Percentiles rank a stretch among this genome's conserved stretches.
phyloP scores from a whole-genome alignment of 2,888 invertebrate genomes.

The Drosophila planitibia region DNA sequence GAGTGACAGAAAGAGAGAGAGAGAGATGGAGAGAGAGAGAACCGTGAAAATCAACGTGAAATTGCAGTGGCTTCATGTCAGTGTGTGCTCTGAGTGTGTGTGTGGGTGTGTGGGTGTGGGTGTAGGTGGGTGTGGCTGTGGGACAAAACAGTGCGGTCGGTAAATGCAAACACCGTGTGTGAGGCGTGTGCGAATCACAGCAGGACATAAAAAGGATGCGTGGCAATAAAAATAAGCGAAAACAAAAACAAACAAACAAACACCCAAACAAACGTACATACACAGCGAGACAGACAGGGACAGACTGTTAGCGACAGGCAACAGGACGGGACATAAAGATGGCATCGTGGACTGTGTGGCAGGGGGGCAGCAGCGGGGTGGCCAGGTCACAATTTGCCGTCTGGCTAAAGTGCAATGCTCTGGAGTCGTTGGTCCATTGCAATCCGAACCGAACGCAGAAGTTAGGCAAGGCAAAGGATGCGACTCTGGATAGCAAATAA shows the following conservation, averaged over 20 bases:
- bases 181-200: conserved; percentile 65
- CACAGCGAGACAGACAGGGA: conserved; percentile 14
- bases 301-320: conserved; percentile 40
- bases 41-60: conserved; percentile 54
- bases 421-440: conserved; percentile 37
- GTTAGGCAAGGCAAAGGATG: background rate
- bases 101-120: conserved; percentile 17
- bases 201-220: conserved; percentile 72
- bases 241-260: conserved; percentile 53
- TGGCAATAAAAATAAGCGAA: conserved; percentile 71
- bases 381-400: conserved; percentile 50
- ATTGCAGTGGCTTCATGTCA: conserved; percentile 23
- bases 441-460: background rate
- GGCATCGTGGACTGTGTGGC: background rate
- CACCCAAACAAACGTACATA: background rate
- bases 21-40: background rate
- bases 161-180: conserved; percentile 54
- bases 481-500: conserved; percentile 12
- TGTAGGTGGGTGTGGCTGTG: conserved; percentile 24
- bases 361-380: conserved; percentile 7
- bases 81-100: conserved; percentile 6
- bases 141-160: conserved; percentile 61
- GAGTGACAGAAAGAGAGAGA: background rate
- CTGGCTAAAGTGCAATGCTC: conserved; percentile 54
- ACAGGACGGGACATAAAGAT: conserved; percentile 2